Evolutionary conservation across 2,888 invertebrate genomes (phyloP), one percentile per base, ranked within the genome.

Genomic region (Dascillus cervinus): DNA sequence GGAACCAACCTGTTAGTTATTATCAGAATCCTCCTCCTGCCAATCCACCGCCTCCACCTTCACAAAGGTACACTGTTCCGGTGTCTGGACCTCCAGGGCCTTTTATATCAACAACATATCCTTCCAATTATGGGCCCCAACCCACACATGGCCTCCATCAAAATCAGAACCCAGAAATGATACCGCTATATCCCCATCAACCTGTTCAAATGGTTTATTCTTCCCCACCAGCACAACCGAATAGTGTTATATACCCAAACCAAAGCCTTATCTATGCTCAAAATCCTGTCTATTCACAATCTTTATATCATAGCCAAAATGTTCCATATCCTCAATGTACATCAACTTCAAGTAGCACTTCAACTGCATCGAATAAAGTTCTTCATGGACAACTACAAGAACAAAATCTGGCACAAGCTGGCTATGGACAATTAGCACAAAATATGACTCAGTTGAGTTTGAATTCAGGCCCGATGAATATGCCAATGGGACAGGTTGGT

Each of bases 211-310:
- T 46, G 14, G 15, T 50, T 4, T 50, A 49, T 36, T 39, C 46
- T 11, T 14, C 37, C 9, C 39, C 39, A 28, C 31, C 43, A 3
- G 34, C 29, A 8, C 42, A 42, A 37, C 39, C 39, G 14, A 57
- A 47, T 29, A 33, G 50, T 1, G 39, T 55, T 5, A 36, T 59
- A 11, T 58, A 57, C 31, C 53, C 54, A n/a, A 47, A 47, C 34
- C 56, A 44, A 30, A 49, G 49, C n/a, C 32, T 64, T 12, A 40
- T 61, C 13, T 62, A 59, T 36, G 35, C 58, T 6, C 58, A 41
- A 21, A 44, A 38, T 26, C 41, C 43, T 4, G 24, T 43, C 11
- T 44, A 35, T 19, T 34, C 42, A 3, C 36, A 39, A 17, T 26
- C 37, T 23, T 29, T 37, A 31, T 28, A 38, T 25, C 29, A 43